Evolutionary conservation across 2,797 vertebrate species (phyloP).

Genomic region (Characodon lateralis): DNA sequence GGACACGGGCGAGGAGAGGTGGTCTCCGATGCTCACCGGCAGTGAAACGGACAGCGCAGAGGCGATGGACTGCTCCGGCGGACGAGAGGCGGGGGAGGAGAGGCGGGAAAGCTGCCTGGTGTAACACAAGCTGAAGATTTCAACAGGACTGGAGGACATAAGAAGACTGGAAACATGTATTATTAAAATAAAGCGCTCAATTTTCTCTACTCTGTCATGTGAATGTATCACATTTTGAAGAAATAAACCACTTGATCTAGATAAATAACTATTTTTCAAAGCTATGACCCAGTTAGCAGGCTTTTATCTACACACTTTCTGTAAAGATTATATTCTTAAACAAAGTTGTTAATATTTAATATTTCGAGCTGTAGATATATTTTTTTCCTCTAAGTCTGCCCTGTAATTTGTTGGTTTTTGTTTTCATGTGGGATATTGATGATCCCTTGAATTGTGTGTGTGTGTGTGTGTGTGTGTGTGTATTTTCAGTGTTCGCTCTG

Average conservation of each 20-base stretch:
- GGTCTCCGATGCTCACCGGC: constrained; percentile 60
- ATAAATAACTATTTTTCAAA: constrained; percentile 31
- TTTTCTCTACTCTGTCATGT: constrained; percentile 39
- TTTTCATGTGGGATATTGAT: constrained; percentile 14
- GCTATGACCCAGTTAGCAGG: constrained; percentile 17
- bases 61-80: constrained; percentile 91
- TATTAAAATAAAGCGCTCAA: constrained; percentile 28
- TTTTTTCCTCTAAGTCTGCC: constrained; percentile 25
- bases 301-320: constrained; percentile 35
- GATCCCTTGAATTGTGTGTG: constrained; percentile 33
- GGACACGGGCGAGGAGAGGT: constrained; percentile 54
- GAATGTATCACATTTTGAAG: constrained; percentile 38
- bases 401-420: constrained; percentile 15
- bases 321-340: constrained; percentile 72
- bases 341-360: constrained; percentile 76
- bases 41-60: constrained; percentile 67
- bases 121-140: constrained; percentile 19
- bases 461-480: constrained; percentile 31
- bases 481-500: constrained; percentile 22
- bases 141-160: constrained; percentile 43
- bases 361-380: constrained; percentile 66
- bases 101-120: constrained; percentile 28
- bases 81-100: constrained; percentile 71
- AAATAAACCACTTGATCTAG: constrained; percentile 28
- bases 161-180: constrained; percentile 7